Conservation (phyloP, 2,888 invertebrate genomes). For the Acrobasis suavella region DNA sequence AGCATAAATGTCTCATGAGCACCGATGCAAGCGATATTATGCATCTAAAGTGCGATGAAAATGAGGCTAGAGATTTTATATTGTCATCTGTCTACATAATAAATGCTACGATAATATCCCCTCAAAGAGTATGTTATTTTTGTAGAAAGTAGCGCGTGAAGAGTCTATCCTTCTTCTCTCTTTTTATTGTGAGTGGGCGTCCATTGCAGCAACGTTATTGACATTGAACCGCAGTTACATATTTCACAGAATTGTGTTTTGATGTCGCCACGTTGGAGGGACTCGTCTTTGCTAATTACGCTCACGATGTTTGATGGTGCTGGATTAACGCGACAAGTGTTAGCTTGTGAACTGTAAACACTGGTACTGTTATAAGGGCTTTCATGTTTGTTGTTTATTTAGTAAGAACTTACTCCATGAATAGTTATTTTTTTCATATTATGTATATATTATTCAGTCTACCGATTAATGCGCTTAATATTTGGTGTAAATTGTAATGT, state of each 20-base stretch:
- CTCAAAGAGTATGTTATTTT: no score
- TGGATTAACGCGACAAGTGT: slow-evolving; percentile 21
- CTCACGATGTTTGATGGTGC: slow-evolving; percentile 25
- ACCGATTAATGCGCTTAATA: no score
- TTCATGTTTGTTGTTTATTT: slow-evolving; percentile 2
- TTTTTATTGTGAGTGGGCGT: slow-evolving; percentile 56
- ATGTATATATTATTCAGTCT: no score
- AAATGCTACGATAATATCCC: no score
- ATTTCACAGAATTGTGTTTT: slow-evolving; percentile 75
- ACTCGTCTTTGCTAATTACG: slow-evolving; percentile 53
- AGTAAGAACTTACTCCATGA: not conserved
- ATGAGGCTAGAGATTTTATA: no score
- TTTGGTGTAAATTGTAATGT: no score
- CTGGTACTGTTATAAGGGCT: not conserved
- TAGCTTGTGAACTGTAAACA: slow-evolving; percentile 12
- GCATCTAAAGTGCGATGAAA: no score
- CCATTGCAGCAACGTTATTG: slow-evolving; percentile 54
- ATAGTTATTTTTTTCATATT: no score
- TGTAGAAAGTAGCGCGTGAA: no score
- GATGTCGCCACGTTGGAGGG: slow-evolving; percentile 50
- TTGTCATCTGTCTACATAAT: no score
- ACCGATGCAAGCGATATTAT: no score
- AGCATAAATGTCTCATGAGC: no score
- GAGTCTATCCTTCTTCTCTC: not conserved
- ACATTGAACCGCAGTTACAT: slow-evolving; percentile 77